Conservation (phyloP, 53 echinoderm and acorn worm genomes). For the Actinopyga echinites region DNA sequence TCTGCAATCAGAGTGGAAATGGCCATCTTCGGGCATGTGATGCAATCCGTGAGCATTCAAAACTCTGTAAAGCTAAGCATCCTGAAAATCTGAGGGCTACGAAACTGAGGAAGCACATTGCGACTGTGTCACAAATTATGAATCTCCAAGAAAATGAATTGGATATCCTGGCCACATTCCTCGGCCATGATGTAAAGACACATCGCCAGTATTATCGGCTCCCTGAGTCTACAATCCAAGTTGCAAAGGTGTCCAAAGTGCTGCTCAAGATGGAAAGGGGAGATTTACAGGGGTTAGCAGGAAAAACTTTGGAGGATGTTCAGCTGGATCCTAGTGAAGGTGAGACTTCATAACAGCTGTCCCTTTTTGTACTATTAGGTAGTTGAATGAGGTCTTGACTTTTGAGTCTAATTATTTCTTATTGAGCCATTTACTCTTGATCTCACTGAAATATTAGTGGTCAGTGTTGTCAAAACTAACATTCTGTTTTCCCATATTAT, state of each 20-base stretch:
- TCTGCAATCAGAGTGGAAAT: conserved; percentile 31
- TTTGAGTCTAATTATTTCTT: too few species aligned
- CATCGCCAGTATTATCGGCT: conserved; percentile 68
- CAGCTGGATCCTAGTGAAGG: conserved; percentile 60
- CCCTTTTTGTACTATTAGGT: too few species aligned
- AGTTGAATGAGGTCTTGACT: too few species aligned
- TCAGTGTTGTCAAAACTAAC: too few species aligned
- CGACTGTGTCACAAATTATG: conserved; percentile 61
- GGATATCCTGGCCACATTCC: conserved; percentile 60
- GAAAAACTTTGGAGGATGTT: conserved; percentile 59
- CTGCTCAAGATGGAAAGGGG: conserved; percentile 69
- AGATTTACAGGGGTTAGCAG: conserved; percentile 58
- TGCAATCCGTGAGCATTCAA: conserved; percentile 49
- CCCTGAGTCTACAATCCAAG: conserved; percentile 66
- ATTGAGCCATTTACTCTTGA: too few species aligned
- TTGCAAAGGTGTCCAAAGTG: conserved; percentile 70
- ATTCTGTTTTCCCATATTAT: too few species aligned
- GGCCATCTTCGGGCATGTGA: conserved; percentile 60
- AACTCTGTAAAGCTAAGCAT: conserved; percentile 54
- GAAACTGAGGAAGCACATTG: conserved; percentile 67
- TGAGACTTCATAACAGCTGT: too few species aligned
- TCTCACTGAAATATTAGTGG: too few species aligned
- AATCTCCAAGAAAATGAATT: conserved; percentile 69
- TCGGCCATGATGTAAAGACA: conserved; percentile 61
- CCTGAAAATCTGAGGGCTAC: conserved; percentile 61